Evolutionary conservation across 2,888 invertebrate genomes (phyloP), one percentile per base, ranked within the genome.

Genomic region (Macaria liturata): DNA sequence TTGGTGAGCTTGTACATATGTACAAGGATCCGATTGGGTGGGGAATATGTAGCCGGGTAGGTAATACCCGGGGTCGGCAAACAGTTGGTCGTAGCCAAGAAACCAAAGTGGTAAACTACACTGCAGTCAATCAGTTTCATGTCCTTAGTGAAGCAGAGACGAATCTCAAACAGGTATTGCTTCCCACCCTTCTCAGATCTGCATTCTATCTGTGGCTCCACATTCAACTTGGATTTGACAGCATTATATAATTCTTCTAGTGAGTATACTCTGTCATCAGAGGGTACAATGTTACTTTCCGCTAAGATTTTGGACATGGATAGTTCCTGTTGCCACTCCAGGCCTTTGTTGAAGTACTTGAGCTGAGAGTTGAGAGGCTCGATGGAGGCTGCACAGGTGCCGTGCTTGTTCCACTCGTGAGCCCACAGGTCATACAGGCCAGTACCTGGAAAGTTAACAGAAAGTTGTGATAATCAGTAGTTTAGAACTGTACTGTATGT

Each of bases 381-480:
- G 4, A 95, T 66, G 7, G 78, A 63, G 0, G 93, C 88, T 0
- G 96, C 95, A 74, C 97, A 97, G 0, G 96, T 96, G 1, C 96
- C 97, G 73, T 97, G 97, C 71, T 97, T 97, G 1, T 90, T 78
- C 96, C 96, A 97, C 79, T 97, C 96, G 71, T 97, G 96, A 58
- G 93, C 90, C 96, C 96, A 96, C 43, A 96, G 91, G 7, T 93
- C 89, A 68, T 94, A 91, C 7, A 76, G 60, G 30, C 78, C 71
- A 30, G 83, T 84, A 46, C 79, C 91, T 90, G 77, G 7, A 81
- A 75, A 39, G 20, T 20, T 1, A 20, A 20, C 20, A 20, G 20
- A 20, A 20, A 20, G 20, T 20, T 20, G 20, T 20, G 20, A 20
- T 20, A 20, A 20, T 20, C 20, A 20, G 20, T 20, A 20, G 20